Conservation (phyloP, 2,113 vertebrate genomes). For the Lates calcarifer region DNA sequence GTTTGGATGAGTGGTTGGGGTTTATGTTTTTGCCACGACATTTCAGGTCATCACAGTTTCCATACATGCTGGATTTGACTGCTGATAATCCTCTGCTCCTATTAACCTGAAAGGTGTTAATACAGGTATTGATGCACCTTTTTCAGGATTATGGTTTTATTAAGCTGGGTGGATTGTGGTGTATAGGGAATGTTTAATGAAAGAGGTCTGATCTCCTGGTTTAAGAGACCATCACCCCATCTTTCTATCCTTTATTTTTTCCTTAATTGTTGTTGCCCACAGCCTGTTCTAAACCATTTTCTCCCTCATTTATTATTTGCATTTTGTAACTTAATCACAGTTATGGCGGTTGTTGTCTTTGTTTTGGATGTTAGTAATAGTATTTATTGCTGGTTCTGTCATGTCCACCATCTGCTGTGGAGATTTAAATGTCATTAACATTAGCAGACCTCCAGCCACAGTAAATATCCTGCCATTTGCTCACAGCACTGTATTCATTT, state of each 20-base stretch:
- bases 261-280: background rate
- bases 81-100: conserved; percentile 10
- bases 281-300: background rate
- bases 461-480: conserved; percentile 33
- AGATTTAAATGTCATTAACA: conserved; percentile 59
- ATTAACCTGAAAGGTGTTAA: conserved; percentile 36
- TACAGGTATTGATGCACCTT: conserved; percentile 27
- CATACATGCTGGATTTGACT: conserved; percentile 14
- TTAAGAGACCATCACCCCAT: background rate
- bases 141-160: conserved; percentile 38
- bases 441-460: conserved; percentile 39
- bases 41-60: background rate
- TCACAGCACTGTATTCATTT: conserved; percentile 22
- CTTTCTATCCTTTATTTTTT: background rate
- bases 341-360: conserved; percentile 8
- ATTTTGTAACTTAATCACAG: conserved; percentile 24
- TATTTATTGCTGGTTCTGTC: conserved; percentile 26
- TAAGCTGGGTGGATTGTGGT: conserved; percentile 25
- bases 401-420: conserved; percentile 54
- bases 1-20: background rate
- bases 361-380: conserved; percentile 30
- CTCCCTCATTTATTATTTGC: background rate
- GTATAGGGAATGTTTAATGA: conserved; percentile 20
- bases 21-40: background rate
- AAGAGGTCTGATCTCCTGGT: conserved; percentile 15